A percentile compares a stretch with the other conserved stretches of the same genome.
Conservation (phyloP, 2,888 invertebrate genomes). For the Balanococcus diminutus region DNA sequence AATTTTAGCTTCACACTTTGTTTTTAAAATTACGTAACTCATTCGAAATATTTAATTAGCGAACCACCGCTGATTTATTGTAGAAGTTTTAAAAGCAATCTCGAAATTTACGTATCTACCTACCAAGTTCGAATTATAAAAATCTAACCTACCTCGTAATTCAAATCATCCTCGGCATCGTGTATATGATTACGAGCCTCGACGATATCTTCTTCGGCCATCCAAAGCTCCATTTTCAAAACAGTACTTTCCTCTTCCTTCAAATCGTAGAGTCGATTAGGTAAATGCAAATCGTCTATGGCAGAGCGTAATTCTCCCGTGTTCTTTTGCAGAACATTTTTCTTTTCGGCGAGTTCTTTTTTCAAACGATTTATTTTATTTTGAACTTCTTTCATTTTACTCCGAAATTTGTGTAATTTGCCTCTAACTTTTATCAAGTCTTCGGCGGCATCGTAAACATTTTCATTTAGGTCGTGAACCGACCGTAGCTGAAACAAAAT, state of each 20-base stretch:
- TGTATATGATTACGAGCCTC: conserved; percentile 26
- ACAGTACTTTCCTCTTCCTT: conserved; percentile 43
- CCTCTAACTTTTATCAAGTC: background rate
- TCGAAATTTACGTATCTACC: background rate
- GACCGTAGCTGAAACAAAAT: conserved; percentile 26
- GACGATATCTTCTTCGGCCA: conserved; percentile 16
- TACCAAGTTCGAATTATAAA: too few relatives aligned
- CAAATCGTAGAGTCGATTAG: background rate
- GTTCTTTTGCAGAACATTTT: background rate
- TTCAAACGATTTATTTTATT: conserved; percentile 11
- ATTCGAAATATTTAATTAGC: too few relatives aligned
- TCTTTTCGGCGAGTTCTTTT: background rate
- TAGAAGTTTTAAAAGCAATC: background rate
- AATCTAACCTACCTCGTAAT: background rate
- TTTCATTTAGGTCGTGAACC: conserved; percentile 24
- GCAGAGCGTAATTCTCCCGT: background rate
- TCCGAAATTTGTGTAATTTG: background rate
- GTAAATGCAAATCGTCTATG: conserved; percentile 12
- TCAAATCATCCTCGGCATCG: conserved; percentile 47
- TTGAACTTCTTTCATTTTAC: background rate
- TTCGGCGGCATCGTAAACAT: conserved; percentile 36
- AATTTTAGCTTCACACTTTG: too few relatives aligned
- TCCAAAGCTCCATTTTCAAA: conserved; percentile 15
- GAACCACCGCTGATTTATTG: background rate
- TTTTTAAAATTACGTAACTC: too few relatives aligned